These are phyloP conservation scores for Passer domesticus DNA, from an alignment of 2,113 vertebrate genomes.

Conservation along the genomic window DNA sequence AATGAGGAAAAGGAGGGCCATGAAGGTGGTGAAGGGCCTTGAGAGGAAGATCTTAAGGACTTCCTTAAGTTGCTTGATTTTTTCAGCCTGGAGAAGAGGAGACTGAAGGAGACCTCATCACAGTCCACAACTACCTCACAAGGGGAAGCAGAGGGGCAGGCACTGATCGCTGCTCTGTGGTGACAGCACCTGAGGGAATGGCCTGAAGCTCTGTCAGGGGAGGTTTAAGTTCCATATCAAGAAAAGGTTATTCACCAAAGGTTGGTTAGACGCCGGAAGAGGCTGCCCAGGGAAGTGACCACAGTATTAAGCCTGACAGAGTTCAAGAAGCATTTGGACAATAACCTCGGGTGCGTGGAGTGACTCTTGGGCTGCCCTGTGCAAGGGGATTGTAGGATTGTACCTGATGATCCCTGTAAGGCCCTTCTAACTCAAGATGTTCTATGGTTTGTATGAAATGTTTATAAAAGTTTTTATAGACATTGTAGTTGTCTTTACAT, in stretches of 20 bases:
- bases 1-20: background rate
- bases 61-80: background rate
- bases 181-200: background rate
- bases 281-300: background rate
- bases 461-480: background rate
- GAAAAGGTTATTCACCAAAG: background rate
- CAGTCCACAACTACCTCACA: background rate
- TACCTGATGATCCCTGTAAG: background rate
- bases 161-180: background rate
- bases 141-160: rapidly evolving
- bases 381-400: no score
- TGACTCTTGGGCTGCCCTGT: background rate
- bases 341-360: rapidly evolving
- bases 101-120: background rate
- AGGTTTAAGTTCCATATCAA: background rate
- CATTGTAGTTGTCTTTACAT: background rate
- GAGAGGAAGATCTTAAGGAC: background rate
- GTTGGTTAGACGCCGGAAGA: no score
- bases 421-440: background rate
- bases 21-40: background rate
- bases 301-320: background rate
- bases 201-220: background rate
- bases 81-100: background rate
- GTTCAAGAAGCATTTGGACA: background rate
- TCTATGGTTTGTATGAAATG: background rate